Evolutionary conservation across 2,888 invertebrate genomes (phyloP).

Genomic region (Ophioninae sp.): DNA sequence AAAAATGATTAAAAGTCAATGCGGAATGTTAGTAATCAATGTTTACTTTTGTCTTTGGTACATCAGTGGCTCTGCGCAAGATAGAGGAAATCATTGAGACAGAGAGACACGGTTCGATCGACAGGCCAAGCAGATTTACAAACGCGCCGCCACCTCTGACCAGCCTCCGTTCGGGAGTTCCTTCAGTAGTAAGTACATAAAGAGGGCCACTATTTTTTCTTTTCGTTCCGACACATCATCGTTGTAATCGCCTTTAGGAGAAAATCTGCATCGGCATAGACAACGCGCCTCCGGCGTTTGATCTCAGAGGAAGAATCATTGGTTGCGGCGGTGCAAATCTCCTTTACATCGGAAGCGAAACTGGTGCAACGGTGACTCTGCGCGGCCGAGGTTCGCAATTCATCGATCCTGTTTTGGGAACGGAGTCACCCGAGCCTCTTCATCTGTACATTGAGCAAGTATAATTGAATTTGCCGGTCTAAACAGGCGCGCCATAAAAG

Average conservation of each 20-base stretch:
- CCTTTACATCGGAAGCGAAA: slow-evolving; percentile 90
- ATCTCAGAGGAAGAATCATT: slow-evolving; percentile 88
- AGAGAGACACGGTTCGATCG: slow-evolving; percentile 78
- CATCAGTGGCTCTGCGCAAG: slow-evolving; percentile 82
- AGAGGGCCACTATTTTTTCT: slow-evolving; percentile 5
- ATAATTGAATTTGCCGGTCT: not conserved
- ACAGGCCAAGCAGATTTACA: slow-evolving; percentile 80
- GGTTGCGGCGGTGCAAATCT: slow-evolving; percentile 88
- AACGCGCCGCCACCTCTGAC: slow-evolving; percentile 81
- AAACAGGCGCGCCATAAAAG: not conserved
- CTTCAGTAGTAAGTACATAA: slow-evolving; percentile 73
- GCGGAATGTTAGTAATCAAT: not conserved
- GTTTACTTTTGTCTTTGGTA: not conserved
- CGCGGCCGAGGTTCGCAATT: slow-evolving; percentile 87
- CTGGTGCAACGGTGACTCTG: slow-evolving; percentile 89
- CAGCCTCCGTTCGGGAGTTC: slow-evolving; percentile 80
- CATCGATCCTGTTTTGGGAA: slow-evolving; percentile 83
- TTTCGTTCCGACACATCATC: not conserved
- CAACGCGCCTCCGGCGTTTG: slow-evolving; percentile 89
- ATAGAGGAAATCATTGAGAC: slow-evolving; percentile 83
- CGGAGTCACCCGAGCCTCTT: slow-evolving; percentile 87
- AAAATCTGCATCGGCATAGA: slow-evolving; percentile 90
- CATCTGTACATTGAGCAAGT: slow-evolving; percentile 88
- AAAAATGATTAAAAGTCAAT: not conserved
- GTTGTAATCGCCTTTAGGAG: slow-evolving; percentile 80